Conservation (phyloP, 2,888 invertebrate species). For the Ephialtes manifestator region DNA sequence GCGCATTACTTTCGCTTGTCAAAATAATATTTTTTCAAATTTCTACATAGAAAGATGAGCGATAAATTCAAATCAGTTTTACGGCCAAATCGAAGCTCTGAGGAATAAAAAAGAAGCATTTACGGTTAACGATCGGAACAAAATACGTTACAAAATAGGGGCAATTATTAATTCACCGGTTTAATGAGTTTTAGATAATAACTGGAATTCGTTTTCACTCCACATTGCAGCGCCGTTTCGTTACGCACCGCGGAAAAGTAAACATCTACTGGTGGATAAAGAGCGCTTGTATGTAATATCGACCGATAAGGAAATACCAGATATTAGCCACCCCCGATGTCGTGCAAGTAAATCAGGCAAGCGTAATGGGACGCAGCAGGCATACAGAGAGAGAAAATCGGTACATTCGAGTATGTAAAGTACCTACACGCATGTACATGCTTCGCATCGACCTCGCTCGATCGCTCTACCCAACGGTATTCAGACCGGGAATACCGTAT, state of each 20-base stretch:
- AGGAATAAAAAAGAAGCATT: neutral
- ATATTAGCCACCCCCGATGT: slow-evolving; percentile 64
- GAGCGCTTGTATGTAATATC: slow-evolving; percentile 1
- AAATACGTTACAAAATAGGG: slow-evolving; percentile 4
- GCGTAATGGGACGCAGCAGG: slow-evolving; percentile 20
- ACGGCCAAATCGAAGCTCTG: neutral
- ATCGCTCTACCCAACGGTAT: slow-evolving; percentile 63
- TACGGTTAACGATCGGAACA: neutral
- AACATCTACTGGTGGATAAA: slow-evolving; percentile 37
- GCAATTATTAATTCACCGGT: slow-evolving; percentile 33
- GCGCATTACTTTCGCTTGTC: neutral
- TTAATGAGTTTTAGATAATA: slow-evolving; percentile 40
- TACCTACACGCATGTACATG: slow-evolving; percentile 24
- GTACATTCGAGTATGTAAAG: slow-evolving; percentile 53
- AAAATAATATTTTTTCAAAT: slow-evolving; percentile 2
- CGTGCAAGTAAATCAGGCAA: slow-evolving; percentile 35
- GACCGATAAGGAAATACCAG: slow-evolving; percentile 59
- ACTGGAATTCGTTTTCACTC: slow-evolving; percentile 56
- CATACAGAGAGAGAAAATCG: neutral
- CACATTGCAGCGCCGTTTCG: slow-evolving; percentile 28
- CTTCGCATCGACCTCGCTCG: slow-evolving; percentile 44
- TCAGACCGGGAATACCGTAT: slow-evolving; percentile 67
- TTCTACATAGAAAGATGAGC: neutral
- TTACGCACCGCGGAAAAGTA: slow-evolving; percentile 58
- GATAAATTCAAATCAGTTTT: neutral